Base-by-base conservation (phyloP, 1,140 invertebrate species). In the Ceratoteleas bidentatus region DNA sequence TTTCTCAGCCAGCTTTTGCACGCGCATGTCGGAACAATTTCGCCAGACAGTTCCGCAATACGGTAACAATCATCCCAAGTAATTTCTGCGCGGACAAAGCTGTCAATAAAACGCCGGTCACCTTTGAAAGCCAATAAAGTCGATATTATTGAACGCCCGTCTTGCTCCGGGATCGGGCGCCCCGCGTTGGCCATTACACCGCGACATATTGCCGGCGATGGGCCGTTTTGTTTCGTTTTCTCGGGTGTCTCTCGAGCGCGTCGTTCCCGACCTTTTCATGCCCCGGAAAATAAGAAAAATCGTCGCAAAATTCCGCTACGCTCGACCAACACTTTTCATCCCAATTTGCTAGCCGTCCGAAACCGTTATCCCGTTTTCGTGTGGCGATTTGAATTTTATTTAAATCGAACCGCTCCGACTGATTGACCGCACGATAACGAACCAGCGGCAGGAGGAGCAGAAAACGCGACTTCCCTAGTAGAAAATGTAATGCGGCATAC, bases 81-180 rank as follows among this genome's bases (percentile, higher is more conserved):
- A 74, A 74, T 64, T 75, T 52, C 45, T 45, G 43, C 10, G 40
- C 33, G 10, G 47, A 58, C 61, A 75, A 65, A 65, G 47, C 72
- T 75, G 72, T 65, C 53, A 40, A 66, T 66, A 52, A 66, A 68
- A 69, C 45, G 64, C 38, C 32, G 57, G 14, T n/a, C 40, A 36
- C 56, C 43, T 77, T 77, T 50, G 50, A 62, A 68, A 68, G 57
- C 69, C 49, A 61, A 68, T 77, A 77, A 69, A 61, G 50, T 62
- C 45, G 64, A 69, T 77, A 77, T 53, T 61, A 68, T 62, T 56
- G 64, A 77, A 50, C 60, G 45, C 45, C 38, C 6, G 58, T 43
- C 36, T 52, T 57, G 7, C 32, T 16, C 0, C 38, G 0, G 56
- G 52, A 38, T n/a, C 14, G 43, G 38, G 16, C 52, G 34, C 50